These are phyloP conservation scores for Crotophaga sulcirostris DNA, from an alignment of 2,113 vertebrate species.

Conservation along the genomic window DNA sequence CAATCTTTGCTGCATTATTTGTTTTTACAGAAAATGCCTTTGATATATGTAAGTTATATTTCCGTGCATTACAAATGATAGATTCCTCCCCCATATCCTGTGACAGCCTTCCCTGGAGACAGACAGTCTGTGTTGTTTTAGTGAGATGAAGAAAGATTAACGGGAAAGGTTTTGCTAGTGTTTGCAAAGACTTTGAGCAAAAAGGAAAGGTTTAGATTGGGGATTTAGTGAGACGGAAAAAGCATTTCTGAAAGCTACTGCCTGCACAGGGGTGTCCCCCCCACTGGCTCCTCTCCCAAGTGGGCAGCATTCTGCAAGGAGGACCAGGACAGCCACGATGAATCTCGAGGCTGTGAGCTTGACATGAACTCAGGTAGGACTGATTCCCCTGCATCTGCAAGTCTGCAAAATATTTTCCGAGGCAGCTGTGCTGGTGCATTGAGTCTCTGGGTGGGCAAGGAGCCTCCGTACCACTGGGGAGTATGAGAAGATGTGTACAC, in stretches of 20 bases:
- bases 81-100: constrained; percentile 64
- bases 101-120: constrained; percentile 71
- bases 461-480: not conserved
- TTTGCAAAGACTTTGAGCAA: constrained; percentile 42
- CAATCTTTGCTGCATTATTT: constrained; percentile 17
- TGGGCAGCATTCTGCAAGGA: not conserved
- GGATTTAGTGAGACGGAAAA: constrained; percentile 20
- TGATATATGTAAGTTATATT: constrained; percentile 63
- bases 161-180: constrained; percentile 57
- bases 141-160: constrained; percentile 61
- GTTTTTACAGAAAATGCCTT: constrained; percentile 55
- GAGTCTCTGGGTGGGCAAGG: not conserved
- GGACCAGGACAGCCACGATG: not conserved
- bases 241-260: not conserved
- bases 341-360: not conserved
- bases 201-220: constrained; percentile 33
- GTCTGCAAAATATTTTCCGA: not conserved
- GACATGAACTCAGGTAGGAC: not conserved
- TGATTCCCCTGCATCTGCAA: not conserved
- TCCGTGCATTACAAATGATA: constrained; percentile 64
- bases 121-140: constrained; percentile 73
- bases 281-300: not conserved
- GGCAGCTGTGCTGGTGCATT: not conserved
- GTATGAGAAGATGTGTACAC: not conserved
- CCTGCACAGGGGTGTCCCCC: not conserved